These are phyloP conservation scores for Porites evermanni DNA, from an alignment of 92 coral and sea anemone species.

Conservation along the genomic window DNA sequence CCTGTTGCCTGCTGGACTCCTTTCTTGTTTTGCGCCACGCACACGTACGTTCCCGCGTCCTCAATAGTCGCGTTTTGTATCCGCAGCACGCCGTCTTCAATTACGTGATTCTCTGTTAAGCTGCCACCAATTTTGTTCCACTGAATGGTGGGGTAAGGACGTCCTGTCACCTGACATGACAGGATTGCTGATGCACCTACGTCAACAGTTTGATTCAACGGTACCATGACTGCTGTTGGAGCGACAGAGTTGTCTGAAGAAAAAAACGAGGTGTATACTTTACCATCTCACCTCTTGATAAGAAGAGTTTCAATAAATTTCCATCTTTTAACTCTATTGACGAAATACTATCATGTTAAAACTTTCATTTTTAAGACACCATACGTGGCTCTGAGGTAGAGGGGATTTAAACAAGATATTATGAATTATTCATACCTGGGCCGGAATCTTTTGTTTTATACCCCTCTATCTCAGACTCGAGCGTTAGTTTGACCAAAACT, in stretches of 20 bases:
- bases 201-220: slow-evolving; percentile 72
- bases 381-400: too few relatives aligned
- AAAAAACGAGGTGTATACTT: not conserved
- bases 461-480: too few relatives aligned
- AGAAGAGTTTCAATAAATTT: not conserved
- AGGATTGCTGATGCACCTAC: slow-evolving; percentile 71
- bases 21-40: slow-evolving; percentile 86
- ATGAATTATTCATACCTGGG: too few relatives aligned
- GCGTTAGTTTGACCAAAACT: too few relatives aligned
- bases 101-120: slow-evolving; percentile 66
- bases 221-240: slow-evolving; percentile 81
- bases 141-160: slow-evolving; percentile 69
- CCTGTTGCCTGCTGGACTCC: slow-evolving; percentile 91
- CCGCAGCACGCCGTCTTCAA: slow-evolving; percentile 59
- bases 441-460: too few relatives aligned
- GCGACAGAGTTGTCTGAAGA: slow-evolving; percentile 69
- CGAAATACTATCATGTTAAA: too few relatives aligned
- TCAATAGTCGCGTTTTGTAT: slow-evolving; percentile 69
- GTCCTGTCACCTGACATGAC: slow-evolving; percentile 84
- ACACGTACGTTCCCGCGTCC: slow-evolving; percentile 92
- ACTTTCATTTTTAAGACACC: too few relatives aligned
- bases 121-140: slow-evolving; percentile 92
- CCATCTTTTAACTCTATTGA: too few relatives aligned
- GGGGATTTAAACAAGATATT: too few relatives aligned
- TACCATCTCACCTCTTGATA: not conserved